phyloP scores from a whole-genome alignment of 53 echinoderm and acorn worm species.

The Echinometra lucunter region DNA sequence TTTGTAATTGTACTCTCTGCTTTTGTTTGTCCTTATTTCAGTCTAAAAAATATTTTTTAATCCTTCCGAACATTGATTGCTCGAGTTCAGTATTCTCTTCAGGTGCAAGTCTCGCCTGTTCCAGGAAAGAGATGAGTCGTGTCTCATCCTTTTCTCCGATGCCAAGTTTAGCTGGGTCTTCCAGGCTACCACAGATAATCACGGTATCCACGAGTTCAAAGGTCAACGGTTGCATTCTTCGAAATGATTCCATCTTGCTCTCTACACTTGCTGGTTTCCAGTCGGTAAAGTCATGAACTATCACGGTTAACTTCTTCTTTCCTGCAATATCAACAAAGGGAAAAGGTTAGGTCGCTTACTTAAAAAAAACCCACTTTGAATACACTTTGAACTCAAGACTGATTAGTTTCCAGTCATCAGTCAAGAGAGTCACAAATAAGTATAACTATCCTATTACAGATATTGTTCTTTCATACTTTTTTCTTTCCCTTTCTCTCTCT shows the following conservation, averaged over 20 bases:
- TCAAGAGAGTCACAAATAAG: too few relatives aligned
- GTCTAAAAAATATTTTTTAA: too few relatives aligned
- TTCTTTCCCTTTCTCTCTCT: too few relatives aligned
- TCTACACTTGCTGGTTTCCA: neutral
- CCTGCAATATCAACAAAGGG: neutral
- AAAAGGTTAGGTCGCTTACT: too few relatives aligned
- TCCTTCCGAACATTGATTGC: too few relatives aligned
- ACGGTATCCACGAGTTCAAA: conserved; percentile 8
- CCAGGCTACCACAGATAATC: conserved; percentile 21
- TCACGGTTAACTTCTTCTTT: conserved; percentile 12
- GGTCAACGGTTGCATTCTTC: neutral
- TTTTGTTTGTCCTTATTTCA: too few relatives aligned
- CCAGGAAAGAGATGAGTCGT: neutral
- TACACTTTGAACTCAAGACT: too few relatives aligned
- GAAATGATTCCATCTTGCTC: neutral
- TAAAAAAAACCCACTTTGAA: too few relatives aligned
- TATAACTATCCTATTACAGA: too few relatives aligned
- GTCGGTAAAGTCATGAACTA: conserved; percentile 29
- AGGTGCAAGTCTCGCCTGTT: neutral
- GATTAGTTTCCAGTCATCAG: too few relatives aligned
- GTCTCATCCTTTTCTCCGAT: neutral
- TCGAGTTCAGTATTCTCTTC: neutral
- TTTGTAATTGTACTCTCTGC: too few relatives aligned
- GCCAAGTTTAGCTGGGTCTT: neutral
- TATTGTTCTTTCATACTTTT: too few relatives aligned